These are phyloP conservation scores for Furcula furcula DNA, from an alignment of 2,888 invertebrate genomes.

Conservation along the genomic window DNA sequence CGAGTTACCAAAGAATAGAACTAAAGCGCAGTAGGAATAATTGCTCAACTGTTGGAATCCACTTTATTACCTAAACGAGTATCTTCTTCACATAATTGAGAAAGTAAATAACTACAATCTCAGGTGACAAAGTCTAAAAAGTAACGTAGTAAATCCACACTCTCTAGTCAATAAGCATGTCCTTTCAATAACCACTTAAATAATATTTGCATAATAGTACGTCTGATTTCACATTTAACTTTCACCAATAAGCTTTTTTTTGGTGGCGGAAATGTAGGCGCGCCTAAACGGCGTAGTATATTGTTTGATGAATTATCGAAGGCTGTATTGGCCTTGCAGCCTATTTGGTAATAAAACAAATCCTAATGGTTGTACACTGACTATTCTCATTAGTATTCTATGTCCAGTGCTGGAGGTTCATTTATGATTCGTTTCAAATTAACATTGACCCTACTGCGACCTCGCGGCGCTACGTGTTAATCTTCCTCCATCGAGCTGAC, in stretches of 20 bases:
- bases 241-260: constrained; percentile 47
- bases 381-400: constrained; percentile 30
- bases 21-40: too few relatives aligned
- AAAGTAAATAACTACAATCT: too few relatives aligned
- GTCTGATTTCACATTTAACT: constrained; percentile 63
- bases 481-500: constrained; percentile 1
- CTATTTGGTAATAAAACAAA: constrained; percentile 37
- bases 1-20: too few relatives aligned
- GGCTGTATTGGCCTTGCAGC: constrained; percentile 39
- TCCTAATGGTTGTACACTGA: constrained; percentile 30
- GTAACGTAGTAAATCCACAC: too few relatives aligned
- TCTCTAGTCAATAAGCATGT: constrained; percentile 6
- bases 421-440: constrained; percentile 30
- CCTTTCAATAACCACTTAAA: constrained; percentile 26
- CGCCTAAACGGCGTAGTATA: constrained; percentile 11
- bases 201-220: constrained; percentile 39
- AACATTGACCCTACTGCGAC: constrained; percentile 28
- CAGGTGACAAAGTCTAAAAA: too few relatives aligned
- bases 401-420: constrained; percentile 18
- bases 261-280: constrained; percentile 36
- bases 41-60: too few relatives aligned
- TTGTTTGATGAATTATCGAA: constrained; percentile 26
- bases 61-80: too few relatives aligned
- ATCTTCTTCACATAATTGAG: too few relatives aligned
- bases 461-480: constrained; percentile 16